Conservation (phyloP, 2,113 vertebrate genomes). For the Leptodactylus fuscus region DNA sequence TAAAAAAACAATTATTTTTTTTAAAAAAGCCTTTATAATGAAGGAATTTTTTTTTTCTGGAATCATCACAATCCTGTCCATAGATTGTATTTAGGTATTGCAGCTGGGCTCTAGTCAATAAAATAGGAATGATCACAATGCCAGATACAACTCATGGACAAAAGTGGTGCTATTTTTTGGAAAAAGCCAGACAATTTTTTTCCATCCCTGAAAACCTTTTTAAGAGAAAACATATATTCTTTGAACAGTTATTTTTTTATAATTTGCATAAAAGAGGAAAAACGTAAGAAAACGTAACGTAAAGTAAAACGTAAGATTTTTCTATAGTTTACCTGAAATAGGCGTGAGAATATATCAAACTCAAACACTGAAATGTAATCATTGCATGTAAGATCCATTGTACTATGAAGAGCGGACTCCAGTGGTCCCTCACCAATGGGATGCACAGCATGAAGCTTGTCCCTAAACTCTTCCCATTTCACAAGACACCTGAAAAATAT, state of each 20-base stretch:
- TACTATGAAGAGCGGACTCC: constrained; percentile 82
- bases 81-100: not conserved
- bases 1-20: not conserved
- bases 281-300: no score
- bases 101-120: not conserved
- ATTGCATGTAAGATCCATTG: constrained; percentile 86
- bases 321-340: constrained; percentile 81
- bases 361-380: constrained; percentile 87
- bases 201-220: no score
- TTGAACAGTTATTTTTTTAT: no score
- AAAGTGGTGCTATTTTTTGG: no score
- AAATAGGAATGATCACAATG: not conserved
- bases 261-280: constrained; percentile 85
- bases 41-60: not conserved
- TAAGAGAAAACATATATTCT: no score
- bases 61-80: not conserved
- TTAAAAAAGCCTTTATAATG: not conserved
- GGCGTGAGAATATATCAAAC: constrained; percentile 88
- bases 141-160: no score
- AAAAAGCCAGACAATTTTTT: no score
- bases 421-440: constrained; percentile 77
- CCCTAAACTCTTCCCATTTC: constrained; percentile 79
- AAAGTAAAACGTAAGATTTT: no score
- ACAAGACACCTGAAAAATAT: constrained; percentile 78
- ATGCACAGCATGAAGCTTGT: constrained; percentile 73